Conservation (phyloP, 2,888 invertebrate genomes). For the Ashinkailepas kermadecensis region DNA sequence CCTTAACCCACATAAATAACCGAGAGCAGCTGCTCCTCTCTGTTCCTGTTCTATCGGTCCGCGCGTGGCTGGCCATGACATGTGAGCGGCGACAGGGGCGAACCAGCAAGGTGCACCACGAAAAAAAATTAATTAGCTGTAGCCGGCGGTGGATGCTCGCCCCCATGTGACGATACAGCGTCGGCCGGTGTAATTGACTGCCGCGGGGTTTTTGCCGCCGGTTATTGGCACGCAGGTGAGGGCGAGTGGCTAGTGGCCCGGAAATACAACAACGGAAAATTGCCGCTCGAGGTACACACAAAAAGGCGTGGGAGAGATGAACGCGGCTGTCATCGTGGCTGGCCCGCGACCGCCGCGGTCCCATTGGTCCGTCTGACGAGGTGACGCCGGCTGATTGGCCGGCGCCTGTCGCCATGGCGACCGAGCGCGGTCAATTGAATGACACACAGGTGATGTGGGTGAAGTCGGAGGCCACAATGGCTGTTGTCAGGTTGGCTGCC, state of each 20-base stretch:
- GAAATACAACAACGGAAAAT: background rate
- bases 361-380: background rate
- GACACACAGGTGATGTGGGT: slow-evolving; percentile 10
- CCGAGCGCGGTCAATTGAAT: background rate
- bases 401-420: slow-evolving; percentile 7
- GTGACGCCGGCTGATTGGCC: background rate
- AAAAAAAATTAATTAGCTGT: slow-evolving; percentile 2
- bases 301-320: slow-evolving; percentile 19
- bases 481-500: no score
- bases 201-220: background rate
- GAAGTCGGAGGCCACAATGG: no score
- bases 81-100: background rate
- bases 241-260: background rate
- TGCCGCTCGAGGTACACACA: background rate
- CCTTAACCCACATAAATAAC: no score
- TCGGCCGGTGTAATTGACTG: background rate
- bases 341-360: background rate
- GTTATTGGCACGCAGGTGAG: slow-evolving; percentile 17
- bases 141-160: background rate
- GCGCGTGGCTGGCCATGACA: background rate
- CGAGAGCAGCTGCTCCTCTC: no score
- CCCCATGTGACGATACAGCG: background rate
- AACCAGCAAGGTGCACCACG: background rate
- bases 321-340: background rate
- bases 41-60: no score